Percentiles rank a stretch among this genome's conserved stretches.
Conservation (phyloP, 2,888 invertebrate species). For the Pristionchus fissidentatus region DNA sequence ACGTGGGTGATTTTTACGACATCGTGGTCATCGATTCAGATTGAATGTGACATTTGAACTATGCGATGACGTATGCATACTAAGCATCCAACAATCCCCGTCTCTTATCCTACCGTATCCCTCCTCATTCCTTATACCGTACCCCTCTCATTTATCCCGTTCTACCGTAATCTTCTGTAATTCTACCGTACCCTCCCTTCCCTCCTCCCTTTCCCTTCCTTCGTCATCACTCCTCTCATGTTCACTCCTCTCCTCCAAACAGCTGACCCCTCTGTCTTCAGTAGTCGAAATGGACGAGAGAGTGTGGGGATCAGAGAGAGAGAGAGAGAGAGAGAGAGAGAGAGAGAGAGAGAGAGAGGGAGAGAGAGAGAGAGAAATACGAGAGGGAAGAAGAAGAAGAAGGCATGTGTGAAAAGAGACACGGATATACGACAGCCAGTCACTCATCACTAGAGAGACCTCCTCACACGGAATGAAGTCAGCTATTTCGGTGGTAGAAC, state of each 20-base stretch:
- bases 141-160: not conserved
- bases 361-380: not conserved
- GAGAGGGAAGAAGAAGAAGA: not conserved
- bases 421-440: too few species aligned
- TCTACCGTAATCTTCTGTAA: too few species aligned
- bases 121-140: not conserved
- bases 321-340: not conserved
- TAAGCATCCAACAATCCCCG: not conserved
- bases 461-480: too few species aligned
- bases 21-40: too few species aligned
- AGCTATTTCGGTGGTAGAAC: too few species aligned
- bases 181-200: too few species aligned
- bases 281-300: constrained; percentile 9
- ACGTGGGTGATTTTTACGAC: too few species aligned
- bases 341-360: not conserved
- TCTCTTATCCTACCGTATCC: not conserved
- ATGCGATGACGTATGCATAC: not conserved
- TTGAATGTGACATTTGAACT: too few species aligned
- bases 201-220: not conserved
- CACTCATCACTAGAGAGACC: too few species aligned
- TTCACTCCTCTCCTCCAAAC: not conserved
- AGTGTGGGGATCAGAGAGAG: not conserved
- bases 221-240: not conserved
- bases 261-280: too few species aligned
- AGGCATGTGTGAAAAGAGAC: not conserved